A percentile compares a stretch with the other conserved stretches of the same genome.
These are phyloP conservation scores for Bovichtus diacanthus DNA, from an alignment of 2,797 vertebrate species.

Conservation along the genomic window DNA sequence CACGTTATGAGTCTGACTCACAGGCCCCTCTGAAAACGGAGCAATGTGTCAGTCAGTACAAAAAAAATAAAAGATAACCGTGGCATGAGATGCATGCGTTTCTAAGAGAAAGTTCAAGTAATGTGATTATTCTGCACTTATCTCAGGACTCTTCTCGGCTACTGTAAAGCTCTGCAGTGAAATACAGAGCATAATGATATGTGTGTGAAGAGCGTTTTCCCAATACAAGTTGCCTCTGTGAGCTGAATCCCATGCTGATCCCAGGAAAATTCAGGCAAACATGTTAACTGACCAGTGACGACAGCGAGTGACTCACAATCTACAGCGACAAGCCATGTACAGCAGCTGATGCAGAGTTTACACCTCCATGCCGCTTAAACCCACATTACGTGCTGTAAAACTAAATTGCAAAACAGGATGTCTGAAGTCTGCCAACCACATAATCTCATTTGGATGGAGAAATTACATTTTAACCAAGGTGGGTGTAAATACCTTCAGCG, in stretches of 20 bases:
- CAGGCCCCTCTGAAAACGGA: conserved; percentile 58
- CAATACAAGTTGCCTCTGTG: conserved; percentile 68
- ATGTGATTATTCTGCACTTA: conserved; percentile 47
- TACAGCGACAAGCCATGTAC: conserved; percentile 19
- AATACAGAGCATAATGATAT: conserved; percentile 35
- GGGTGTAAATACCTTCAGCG: conserved; percentile 39
- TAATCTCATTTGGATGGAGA: conserved; percentile 43
- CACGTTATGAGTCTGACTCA: conserved; percentile 70
- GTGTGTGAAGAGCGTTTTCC: conserved; percentile 58
- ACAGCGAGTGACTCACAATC: conserved; percentile 57
- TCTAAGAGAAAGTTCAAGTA: conserved; percentile 32
- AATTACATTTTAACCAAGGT: conserved; percentile 39
- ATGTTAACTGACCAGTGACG: conserved; percentile 67
- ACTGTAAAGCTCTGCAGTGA: conserved; percentile 46
- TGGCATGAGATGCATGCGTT: conserved; percentile 12
- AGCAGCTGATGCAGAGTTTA: conserved; percentile 44
- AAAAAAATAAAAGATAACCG: conserved; percentile 13
- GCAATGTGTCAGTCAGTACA: conserved; percentile 59
- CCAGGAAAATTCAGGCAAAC: conserved; percentile 71
- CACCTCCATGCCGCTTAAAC: conserved; percentile 43
- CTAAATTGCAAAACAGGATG: conserved; percentile 46
- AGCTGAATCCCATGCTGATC: conserved; percentile 65
- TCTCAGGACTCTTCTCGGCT: conserved; percentile 46
- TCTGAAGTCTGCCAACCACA: conserved; percentile 35
- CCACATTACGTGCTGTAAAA: conserved; percentile 38